phyloP scores from a whole-genome alignment of 1,140 invertebrate species.

The Rhyacophila brunnea region DNA sequence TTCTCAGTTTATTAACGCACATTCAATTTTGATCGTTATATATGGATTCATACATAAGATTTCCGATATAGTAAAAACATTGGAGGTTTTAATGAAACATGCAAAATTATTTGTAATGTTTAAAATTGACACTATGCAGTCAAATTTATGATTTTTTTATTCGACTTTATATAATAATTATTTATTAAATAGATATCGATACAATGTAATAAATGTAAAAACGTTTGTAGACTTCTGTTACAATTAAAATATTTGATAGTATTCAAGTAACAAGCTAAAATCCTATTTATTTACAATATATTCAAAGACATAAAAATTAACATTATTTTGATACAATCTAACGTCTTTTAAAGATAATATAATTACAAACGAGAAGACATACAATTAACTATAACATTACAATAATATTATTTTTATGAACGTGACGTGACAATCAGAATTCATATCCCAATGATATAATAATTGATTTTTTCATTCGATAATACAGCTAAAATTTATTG shows the following conservation, averaged over 20 bases:
- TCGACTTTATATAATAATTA: slow-evolving; percentile 17
- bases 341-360: slow-evolving; percentile 22
- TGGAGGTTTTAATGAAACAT: slow-evolving; percentile 27
- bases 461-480: no score
- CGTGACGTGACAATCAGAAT: no score
- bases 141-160: slow-evolving; percentile 23
- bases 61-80: slow-evolving; percentile 30
- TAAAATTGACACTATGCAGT: slow-evolving; percentile 35
- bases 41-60: slow-evolving; percentile 32
- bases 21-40: slow-evolving; percentile 25
- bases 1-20: slow-evolving; percentile 28
- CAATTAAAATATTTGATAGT: slow-evolving; percentile 23
- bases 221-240: slow-evolving; percentile 27
- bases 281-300: slow-evolving; percentile 23
- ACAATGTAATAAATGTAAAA: slow-evolving; percentile 25
- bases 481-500: no score
- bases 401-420: no score
- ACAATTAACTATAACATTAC: slow-evolving; percentile 3
- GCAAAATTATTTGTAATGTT: slow-evolving; percentile 28
- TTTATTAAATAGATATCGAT: slow-evolving; percentile 18
- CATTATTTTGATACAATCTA: slow-evolving; percentile 3
- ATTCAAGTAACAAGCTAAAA: slow-evolving; percentile 20
- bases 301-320: slow-evolving; percentile 14
- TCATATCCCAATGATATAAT: no score
- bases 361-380: slow-evolving; percentile 10